Evolutionary conservation across 2,888 invertebrate species (phyloP), one percentile per base, ranked within the genome.

Genomic region (Pristionchus fissidentatus): DNA sequence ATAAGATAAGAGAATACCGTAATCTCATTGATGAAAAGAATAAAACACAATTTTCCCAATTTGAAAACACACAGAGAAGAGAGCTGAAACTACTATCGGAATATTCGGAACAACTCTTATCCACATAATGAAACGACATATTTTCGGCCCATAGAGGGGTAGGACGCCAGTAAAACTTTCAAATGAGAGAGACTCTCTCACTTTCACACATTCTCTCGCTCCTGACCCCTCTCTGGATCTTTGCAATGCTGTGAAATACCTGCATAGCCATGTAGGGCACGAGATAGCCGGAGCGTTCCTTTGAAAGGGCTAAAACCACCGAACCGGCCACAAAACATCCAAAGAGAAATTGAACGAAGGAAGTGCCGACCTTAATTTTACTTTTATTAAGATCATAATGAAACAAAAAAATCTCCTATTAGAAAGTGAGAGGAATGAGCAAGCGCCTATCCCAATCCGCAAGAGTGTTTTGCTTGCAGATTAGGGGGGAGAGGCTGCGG

Each of bases 241-340:
- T n/a, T n/a, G n/a, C n/a, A n/a, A n/a, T n/a, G n/a, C n/a, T n/a
- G n/a, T n/a, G 19, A 13, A 19, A 49, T 26, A 79, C 81, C 81
- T 81, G 89, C n/a, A 90, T 78, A 2, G 89, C 83, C 38, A 90
- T 84, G 84, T 90, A 90, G 0, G 90, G 90, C 5, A 89, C 62
- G 8, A 90, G 85, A 32, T 89, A 84, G 19, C 86, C 89, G 52
- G 89, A 87, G 55, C 87, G 85, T 75, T 89, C 87, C 26, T 84
- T 81, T 19, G 85, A 84, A 15, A 90, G 86, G 19, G 90, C 89
- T 80, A 86, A 87, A 29, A 88, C 62, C 13, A 90, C 88, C 15
- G 88, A 85, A 15, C 84, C 85, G 1, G 87, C 86, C 22, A 88
- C 86, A 43, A 87, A 78, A 19, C 85, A 52, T 0, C 90, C 90